Evolutionary conservation across 2,797 vertebrate genomes (phyloP).

Genomic region (Strix occidentalis): DNA sequence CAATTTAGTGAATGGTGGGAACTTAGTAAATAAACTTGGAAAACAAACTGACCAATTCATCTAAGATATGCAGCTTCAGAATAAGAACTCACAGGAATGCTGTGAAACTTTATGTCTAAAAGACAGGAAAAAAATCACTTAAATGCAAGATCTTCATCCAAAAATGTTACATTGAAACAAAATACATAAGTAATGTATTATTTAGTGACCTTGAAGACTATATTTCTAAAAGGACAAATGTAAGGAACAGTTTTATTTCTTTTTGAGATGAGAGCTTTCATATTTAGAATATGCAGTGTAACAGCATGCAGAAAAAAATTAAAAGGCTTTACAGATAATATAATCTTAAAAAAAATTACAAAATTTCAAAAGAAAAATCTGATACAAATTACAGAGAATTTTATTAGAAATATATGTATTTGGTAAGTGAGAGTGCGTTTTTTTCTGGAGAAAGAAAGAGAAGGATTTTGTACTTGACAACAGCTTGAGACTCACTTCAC

Average conservation of each 20-base stretch:
- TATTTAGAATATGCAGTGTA: background rate
- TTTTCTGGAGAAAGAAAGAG: background rate
- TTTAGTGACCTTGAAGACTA: background rate
- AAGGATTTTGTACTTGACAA: background rate
- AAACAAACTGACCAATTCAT: background rate
- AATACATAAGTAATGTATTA: background rate
- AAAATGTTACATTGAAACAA: background rate
- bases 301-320: background rate
- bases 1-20: background rate
- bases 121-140: background rate
- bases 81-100: background rate
- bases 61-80: background rate
- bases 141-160: background rate
- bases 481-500: background rate
- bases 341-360: background rate
- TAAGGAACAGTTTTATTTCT: background rate
- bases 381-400: background rate
- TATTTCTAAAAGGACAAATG: background rate
- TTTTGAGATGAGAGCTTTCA: accelerated
- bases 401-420: background rate
- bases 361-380: background rate
- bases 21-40: background rate
- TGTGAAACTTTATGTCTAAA: background rate
- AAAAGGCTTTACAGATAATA: background rate
- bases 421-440: accelerated